Evolutionary conservation across 2,888 invertebrate species (phyloP).

Genomic region (Ferrisia virgata): DNA sequence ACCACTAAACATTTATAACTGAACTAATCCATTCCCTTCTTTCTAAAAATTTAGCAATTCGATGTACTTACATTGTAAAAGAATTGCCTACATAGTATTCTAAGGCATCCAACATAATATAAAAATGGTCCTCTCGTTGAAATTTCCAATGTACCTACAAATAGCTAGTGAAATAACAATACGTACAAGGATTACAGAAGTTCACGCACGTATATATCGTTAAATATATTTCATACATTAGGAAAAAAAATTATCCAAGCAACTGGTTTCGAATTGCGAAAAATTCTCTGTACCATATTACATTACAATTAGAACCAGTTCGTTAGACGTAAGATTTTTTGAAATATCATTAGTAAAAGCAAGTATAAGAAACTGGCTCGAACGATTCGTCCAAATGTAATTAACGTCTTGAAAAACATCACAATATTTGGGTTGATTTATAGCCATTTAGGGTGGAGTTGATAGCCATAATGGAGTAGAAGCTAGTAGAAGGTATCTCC

Average conservation of each 20-base stretch:
- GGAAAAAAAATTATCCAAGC: not conserved
- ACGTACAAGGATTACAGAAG: not conserved
- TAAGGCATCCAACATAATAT: not conserved
- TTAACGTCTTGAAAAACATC: constrained; percentile 38
- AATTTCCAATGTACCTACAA: too few relatives aligned
- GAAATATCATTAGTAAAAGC: not conserved
- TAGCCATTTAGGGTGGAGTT: constrained; percentile 45
- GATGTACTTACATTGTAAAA: not conserved
- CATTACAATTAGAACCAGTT: constrained; percentile 19
- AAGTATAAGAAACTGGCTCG: constrained; percentile 32
- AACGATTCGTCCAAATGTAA: constrained; percentile 40
- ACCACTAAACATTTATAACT: too few relatives aligned
- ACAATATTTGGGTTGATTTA: constrained; percentile 41
- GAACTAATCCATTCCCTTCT: too few relatives aligned
- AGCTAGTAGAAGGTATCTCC: constrained; percentile 35
- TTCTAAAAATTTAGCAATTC: not conserved
- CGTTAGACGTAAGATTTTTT: not conserved
- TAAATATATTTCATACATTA: not conserved
- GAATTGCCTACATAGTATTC: not conserved
- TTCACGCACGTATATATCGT: too few relatives aligned
- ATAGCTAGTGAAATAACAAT: too few relatives aligned
- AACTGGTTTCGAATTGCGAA: constrained; percentile 25
- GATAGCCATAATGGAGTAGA: constrained; percentile 43
- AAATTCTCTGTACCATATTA: not conserved
- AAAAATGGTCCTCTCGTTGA: not conserved